These are phyloP conservation scores for Diplosoma virens DNA, from an alignment of 23 tunicate genomes.

Conservation along the genomic window DNA sequence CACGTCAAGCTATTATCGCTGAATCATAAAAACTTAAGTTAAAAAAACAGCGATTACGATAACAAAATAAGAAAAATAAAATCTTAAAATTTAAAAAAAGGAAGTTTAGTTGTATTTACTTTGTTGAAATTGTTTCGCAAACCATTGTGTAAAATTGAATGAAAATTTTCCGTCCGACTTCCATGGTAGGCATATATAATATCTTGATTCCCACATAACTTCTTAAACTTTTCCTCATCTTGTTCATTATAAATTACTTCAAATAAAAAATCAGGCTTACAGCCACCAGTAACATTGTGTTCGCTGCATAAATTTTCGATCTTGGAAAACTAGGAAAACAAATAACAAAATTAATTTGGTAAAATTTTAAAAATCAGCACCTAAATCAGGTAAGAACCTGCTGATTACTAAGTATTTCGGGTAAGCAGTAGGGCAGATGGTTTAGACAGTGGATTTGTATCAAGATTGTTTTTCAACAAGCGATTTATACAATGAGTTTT, in stretches of 20 bases:
- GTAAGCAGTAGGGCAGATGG: too few species aligned
- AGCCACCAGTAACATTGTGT: neutral
- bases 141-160: conserved; percentile 80
- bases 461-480: too few species aligned
- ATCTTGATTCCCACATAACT: neutral
- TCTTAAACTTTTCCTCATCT: conserved; percentile 42
- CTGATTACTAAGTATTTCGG: too few species aligned
- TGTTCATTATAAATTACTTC: conserved; percentile 45
- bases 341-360: neutral
- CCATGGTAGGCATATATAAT: conserved; percentile 81
- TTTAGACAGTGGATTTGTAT: too few species aligned
- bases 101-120: conserved; percentile 32
- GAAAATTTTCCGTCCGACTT: conserved; percentile 75
- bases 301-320: conserved; percentile 22
- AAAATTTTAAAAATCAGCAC: too few species aligned
- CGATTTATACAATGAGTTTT: too few species aligned
- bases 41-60: neutral
- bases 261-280: conserved; percentile 56
- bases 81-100: too few species aligned
- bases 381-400: too few species aligned
- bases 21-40: too few species aligned
- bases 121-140: conserved; percentile 67
- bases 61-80: neutral
- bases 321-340: conserved; percentile 5
- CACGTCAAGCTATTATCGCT: too few species aligned